These are phyloP conservation scores for Ceratina calcarata DNA, from an alignment of 1,140 invertebrate species.

Conservation along the genomic window DNA sequence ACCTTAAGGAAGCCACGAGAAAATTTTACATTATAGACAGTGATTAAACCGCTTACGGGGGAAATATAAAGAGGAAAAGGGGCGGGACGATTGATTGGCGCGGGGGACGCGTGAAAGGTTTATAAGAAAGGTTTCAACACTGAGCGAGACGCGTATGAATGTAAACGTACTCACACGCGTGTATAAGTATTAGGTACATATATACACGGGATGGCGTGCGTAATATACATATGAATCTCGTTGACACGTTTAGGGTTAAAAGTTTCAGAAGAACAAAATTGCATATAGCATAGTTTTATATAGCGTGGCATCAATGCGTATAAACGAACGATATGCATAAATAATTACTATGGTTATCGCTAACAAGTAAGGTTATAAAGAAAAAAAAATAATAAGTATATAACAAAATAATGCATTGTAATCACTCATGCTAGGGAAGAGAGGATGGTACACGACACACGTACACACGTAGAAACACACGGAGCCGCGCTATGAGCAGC, in stretches of 20 bases:
- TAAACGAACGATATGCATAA: slow-evolving; percentile 70
- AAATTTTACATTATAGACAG: slow-evolving; percentile 36
- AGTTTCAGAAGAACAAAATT: slow-evolving; percentile 56
- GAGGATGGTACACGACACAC: background rate
- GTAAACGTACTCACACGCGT: background rate
- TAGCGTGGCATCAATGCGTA: slow-evolving; percentile 75
- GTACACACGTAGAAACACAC: slow-evolving; percentile 18
- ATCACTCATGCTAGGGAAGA: slow-evolving; percentile 32
- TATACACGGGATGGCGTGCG: background rate
- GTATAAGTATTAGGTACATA: slow-evolving; percentile 3
- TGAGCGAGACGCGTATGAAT: slow-evolving; percentile 17
- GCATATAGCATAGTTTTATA: slow-evolving; percentile 78
- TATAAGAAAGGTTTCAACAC: slow-evolving; percentile 12
- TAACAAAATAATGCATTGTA: slow-evolving; percentile 49
- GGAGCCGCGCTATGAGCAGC: background rate
- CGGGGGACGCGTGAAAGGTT: slow-evolving; percentile 28
- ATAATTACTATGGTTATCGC: slow-evolving; percentile 69
- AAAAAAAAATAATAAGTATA: slow-evolving; percentile 43
- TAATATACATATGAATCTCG: slow-evolving; percentile 15
- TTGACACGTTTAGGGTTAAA: slow-evolving; percentile 39
- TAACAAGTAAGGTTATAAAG: slow-evolving; percentile 58
- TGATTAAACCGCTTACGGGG: slow-evolving; percentile 34
- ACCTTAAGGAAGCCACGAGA: slow-evolving; percentile 20
- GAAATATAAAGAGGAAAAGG: background rate
- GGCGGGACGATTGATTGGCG: slow-evolving; percentile 9